These are phyloP conservation scores for Geotrypetes seraphini DNA, from an alignment of 2,797 vertebrate genomes.

Conservation along the genomic window DNA sequence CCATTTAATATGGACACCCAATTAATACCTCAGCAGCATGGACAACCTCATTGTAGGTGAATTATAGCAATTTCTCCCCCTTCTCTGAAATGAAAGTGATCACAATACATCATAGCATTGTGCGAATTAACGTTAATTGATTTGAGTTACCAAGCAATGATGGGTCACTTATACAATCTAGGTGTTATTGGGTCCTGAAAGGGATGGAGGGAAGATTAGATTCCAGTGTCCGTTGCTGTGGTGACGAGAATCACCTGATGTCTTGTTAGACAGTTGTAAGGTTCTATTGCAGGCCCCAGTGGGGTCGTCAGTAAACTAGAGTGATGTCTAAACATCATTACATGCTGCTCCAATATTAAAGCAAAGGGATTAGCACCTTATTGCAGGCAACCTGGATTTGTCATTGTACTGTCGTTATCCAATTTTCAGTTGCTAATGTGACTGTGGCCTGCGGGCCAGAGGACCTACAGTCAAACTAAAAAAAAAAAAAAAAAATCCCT, in stretches of 20 bases:
- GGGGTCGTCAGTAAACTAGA: conserved; percentile 76
- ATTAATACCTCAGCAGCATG: conserved; percentile 85
- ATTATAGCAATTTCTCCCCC: conserved; percentile 87
- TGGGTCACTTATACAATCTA: conserved; percentile 68
- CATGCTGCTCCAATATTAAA: conserved; percentile 90
- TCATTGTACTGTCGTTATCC: conserved; percentile 97
- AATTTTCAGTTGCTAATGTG: conserved; percentile 87
- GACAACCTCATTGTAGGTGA: conserved; percentile 81
- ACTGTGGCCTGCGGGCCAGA: conserved; percentile 57
- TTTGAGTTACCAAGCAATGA: conserved; percentile 78
- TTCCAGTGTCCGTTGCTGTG: conserved; percentile 71
- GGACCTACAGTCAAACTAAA: conserved; percentile 55
- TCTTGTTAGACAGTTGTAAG: conserved; percentile 67
- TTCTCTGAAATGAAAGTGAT: conserved; percentile 65
- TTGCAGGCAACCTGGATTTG: conserved; percentile 97
- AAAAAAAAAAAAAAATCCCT: conserved; percentile 17
- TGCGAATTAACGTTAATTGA: conserved; percentile 89
- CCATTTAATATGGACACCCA: conserved; percentile 99
- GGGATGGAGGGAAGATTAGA: conserved; percentile 85
- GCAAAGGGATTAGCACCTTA: conserved; percentile 95
- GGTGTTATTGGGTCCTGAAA: conserved; percentile 82
- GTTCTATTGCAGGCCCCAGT: conserved; percentile 70
- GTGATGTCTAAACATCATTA: conserved; percentile 88
- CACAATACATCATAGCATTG: conserved; percentile 75
- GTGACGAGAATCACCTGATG: conserved; percentile 73